Evolutionary conservation across 37 sponge, comb jelly and placozoan species (phyloP).

Genomic region (Geodia barretti): DNA sequence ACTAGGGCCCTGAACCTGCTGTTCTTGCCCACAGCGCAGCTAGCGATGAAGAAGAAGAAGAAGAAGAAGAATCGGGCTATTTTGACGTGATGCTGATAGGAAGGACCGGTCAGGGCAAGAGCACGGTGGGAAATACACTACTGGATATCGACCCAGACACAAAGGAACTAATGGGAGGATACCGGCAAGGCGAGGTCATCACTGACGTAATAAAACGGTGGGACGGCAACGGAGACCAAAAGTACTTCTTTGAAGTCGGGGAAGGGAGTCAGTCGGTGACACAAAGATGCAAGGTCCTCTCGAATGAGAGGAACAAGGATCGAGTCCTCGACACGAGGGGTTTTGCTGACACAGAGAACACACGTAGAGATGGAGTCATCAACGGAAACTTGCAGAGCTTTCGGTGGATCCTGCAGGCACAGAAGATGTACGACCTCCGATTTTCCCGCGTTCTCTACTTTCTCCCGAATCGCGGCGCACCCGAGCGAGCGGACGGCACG

Average conservation of each 20-base stretch:
- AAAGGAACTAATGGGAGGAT: neutral
- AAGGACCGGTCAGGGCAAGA: conserved; percentile 43
- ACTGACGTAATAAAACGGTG: neutral
- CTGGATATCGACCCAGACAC: conserved; percentile 11
- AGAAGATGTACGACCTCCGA: neutral
- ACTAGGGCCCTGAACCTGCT: too few species aligned
- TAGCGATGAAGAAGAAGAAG: neutral
- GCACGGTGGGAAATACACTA: conserved; percentile 39
- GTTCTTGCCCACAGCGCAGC: too few species aligned
- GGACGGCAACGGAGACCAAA: neutral
- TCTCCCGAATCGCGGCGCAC: conserved; percentile 12
- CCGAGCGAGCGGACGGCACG: neutral
- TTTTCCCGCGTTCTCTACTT: conserved; percentile 34
- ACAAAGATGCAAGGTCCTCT: conserved; percentile 14
- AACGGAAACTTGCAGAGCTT: neutral
- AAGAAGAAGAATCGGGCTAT: neutral
- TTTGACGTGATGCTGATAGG: conserved; percentile 45
- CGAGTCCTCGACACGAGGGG: conserved; percentile 17
- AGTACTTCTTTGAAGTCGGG: neutral
- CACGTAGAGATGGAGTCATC: neutral
- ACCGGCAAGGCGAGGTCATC: neutral
- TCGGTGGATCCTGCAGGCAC: neutral
- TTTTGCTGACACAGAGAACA: conserved; percentile 18
- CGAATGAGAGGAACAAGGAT: conserved; percentile 5
- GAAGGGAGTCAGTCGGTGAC: neutral